These are phyloP conservation scores for Cyrtorhinus lividipennis DNA, from an alignment of 1,140 invertebrate genomes.

Conservation along the genomic window DNA sequence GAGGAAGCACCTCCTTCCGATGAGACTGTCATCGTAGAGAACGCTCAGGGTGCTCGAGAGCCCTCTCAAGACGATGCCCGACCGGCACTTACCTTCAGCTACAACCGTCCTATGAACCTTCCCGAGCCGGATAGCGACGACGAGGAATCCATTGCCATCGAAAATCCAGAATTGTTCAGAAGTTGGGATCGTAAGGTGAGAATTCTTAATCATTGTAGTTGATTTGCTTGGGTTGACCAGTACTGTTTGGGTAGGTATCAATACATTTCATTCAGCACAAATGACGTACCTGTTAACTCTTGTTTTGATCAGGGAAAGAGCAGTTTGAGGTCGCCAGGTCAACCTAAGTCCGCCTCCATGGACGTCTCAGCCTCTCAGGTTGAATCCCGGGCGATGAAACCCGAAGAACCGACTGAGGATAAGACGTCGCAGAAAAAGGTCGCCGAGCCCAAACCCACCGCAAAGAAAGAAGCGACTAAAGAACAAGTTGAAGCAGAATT, in stretches of 20 bases:
- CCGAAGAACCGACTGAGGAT: not conserved
- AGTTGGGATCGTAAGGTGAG: not conserved
- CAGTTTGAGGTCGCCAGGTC: too few species aligned
- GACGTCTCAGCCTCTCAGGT: too few species aligned
- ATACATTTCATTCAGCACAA: too few species aligned
- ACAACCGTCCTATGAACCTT: not conserved
- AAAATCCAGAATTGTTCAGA: constrained; percentile 22
- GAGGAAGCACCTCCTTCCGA: constrained; percentile 14
- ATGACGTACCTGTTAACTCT: too few species aligned
- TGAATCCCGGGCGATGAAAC: not conserved
- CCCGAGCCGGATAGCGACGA: constrained; percentile 11
- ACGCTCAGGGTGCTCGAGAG: not conserved
- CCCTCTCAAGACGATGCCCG: not conserved
- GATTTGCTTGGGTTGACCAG: too few species aligned
- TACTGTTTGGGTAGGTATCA: too few species aligned
- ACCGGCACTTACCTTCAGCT: not conserved
- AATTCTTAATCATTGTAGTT: too few species aligned
- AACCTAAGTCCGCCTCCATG: too few species aligned
- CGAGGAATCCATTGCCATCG: constrained; percentile 23
- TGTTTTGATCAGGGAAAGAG: too few species aligned
- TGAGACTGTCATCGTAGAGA: constrained; percentile 10
- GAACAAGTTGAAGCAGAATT: not conserved
- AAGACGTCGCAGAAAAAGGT: not conserved
- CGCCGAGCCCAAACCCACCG: not conserved
- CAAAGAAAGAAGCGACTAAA: not conserved